Evolutionary conservation across 1,140 invertebrate species (phyloP).

Genomic region (Galendromus occidentalis): DNA sequence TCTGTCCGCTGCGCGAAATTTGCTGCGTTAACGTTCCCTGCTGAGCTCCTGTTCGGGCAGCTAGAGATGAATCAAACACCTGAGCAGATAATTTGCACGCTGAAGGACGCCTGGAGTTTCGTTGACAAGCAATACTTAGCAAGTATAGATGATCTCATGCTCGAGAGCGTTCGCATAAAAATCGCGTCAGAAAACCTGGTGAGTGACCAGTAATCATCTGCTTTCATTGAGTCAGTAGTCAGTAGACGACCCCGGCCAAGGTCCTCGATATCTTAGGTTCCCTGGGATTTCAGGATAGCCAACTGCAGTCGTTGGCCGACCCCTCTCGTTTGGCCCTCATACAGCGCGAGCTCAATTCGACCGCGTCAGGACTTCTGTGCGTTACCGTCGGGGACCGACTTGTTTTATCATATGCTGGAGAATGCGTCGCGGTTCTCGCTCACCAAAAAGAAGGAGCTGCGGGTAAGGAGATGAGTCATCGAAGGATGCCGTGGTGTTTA

Average conservation of each 20-base stretch:
- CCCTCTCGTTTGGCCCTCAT: neutral
- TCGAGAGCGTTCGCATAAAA: neutral
- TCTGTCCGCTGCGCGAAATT: neutral
- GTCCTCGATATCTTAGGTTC: too few relatives aligned
- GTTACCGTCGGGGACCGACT: neutral
- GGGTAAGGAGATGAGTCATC: neutral
- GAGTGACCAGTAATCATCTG: neutral
- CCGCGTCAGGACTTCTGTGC: neutral
- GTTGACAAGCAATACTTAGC: slow-evolving; percentile 6
- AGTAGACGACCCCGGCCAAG: too few relatives aligned
- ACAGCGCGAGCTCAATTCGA: neutral
- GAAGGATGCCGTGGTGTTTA: too few relatives aligned
- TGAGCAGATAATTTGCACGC: neutral
- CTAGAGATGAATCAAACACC: neutral
- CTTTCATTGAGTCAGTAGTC: too few relatives aligned
- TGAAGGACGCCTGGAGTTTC: neutral
- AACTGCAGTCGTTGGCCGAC: too few relatives aligned
- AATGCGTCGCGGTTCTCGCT: slow-evolving; percentile 5
- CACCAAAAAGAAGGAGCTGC: neutral
- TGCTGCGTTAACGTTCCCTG: neutral
- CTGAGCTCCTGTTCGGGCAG: neutral
- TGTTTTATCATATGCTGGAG: neutral
- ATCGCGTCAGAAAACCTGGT: neutral
- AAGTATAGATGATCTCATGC: neutral
- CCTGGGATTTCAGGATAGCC: too few relatives aligned